Evolutionary conservation across 2,113 vertebrate genomes (phyloP).

Genomic region (Atractosteus spatula): DNA sequence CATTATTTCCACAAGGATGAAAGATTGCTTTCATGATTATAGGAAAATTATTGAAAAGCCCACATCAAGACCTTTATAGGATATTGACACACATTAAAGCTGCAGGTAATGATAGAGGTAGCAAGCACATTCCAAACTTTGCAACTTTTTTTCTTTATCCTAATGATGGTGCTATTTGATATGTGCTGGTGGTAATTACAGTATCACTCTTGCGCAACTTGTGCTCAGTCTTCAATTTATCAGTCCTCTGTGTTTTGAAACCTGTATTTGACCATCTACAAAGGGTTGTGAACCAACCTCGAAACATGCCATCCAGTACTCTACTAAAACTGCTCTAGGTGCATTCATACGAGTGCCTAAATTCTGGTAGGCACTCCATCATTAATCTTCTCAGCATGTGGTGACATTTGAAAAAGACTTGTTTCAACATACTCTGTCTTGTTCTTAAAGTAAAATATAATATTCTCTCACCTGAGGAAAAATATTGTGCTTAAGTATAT

Average conservation of each 20-base stretch:
- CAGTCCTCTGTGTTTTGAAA: constrained; percentile 2
- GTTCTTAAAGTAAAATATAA: too few species aligned
- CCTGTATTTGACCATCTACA: background rate
- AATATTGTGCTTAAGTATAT: too few species aligned
- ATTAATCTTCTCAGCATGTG: too few species aligned
- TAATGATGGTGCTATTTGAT: constrained; percentile 26
- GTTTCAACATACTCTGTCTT: too few species aligned
- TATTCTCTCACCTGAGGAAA: too few species aligned
- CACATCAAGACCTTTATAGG: constrained; percentile 17
- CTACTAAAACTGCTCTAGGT: too few species aligned
- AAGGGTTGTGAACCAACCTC: background rate
- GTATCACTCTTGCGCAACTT: background rate
- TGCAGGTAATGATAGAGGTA: constrained; percentile 7
- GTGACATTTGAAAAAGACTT: too few species aligned
- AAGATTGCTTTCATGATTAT: constrained; percentile 18
- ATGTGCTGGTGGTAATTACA: constrained; percentile 21
- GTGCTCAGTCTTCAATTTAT: constrained; percentile 8
- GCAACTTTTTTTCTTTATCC: constrained; percentile 10
- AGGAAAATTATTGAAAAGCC: constrained; percentile 16
- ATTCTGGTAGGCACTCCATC: too few species aligned
- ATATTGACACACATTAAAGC: constrained; percentile 11
- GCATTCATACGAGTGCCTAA: too few species aligned
- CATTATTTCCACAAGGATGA: background rate
- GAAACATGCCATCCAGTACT: background rate
- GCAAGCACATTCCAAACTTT: constrained; percentile 18